Evolutionary conservation across 2,113 vertebrate species (phyloP), one percentile per base, ranked within the genome.

Genomic region (Scolopax mira): DNA sequence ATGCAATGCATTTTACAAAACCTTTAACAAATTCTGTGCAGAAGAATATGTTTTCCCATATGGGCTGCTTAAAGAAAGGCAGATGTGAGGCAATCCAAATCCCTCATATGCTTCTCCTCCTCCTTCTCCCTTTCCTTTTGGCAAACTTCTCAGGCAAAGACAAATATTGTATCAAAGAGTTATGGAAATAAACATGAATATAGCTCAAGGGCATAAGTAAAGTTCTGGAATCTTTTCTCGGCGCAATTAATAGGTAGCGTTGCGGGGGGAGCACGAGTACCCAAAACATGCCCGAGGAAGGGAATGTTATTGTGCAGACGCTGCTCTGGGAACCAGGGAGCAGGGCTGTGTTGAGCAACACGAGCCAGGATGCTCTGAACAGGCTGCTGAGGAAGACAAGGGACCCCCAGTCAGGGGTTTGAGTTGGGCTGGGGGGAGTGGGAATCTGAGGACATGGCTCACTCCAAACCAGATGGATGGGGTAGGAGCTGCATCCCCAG

Each of bases 31-130:
- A 96, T 96, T 97, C 97, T 97, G 88, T 71, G 94, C 95, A 91
- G 97, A 97, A 88, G 96, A 97, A 97, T 98, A 96, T 98, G 97
- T 95, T 97, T 97, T 93, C 96, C 98, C 98, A 98, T 94, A 97
- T 97, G 97, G 97, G 94, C 95, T 93, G 96, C 94, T 95, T 97
- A 80, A 94, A 94, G 96, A 74, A 89, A 96, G 88, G 97, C 97
- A 97, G 97, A 97, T 98, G 97, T 97, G 97, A 96, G 92, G 97
- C 71, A 91, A 93, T 95, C 89, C 92, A 95, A 96, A 97, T 91
- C 95, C 91, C 94, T 94, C 89, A 54, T 84, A 94, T 88, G 91
- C 96, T 95, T 88, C 95, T 96, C 94, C 93, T 96, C 94, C 93
- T 90, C 79, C 91, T 73, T 72, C 95, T 90, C 96, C 89, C 84